Base-by-base conservation (phyloP, 2,113 vertebrate species). In the Clarias magur region DNA sequence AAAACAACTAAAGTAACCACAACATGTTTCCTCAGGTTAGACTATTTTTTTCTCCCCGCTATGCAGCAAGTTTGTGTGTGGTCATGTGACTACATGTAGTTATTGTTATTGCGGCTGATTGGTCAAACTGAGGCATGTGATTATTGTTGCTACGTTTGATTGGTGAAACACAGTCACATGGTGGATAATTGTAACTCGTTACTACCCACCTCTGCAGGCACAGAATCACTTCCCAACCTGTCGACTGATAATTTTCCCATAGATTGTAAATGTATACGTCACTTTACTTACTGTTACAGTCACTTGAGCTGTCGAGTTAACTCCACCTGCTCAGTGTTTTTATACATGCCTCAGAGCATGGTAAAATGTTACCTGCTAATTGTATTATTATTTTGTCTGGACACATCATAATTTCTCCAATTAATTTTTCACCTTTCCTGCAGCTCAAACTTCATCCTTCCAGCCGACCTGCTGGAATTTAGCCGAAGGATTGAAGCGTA, bases 401-500 rank as follows among this genome's bases (percentile, higher is more conserved):
- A 70, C 34, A 17, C 30, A 34, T 72, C 34, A 72, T 72, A 23
- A 68, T 30, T 70, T 73, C 34, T 73, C 17, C 34, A 73, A 0
- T 23, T 38, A 34, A 42, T 23, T 60, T 25, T 0, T 63, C 16
- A 25, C 34, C 7, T 85, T 62, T 80, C 82, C 16, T 70, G 86
- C 93, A 99, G 98, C 91, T 97, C 97, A 13, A 97, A 99, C 87
- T 98, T 97, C 88, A 98, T 98, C 86, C 96, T 96, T 86, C 95
- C 97, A 0, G 95, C 96, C 78, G 97, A 97, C 38, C 95, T 99
- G 70, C 93, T 97, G 88, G 94, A 95, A 88, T 98, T 99, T 27
- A 94, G 95, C 82, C 78, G 70, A 42, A 86, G 73, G 42, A 57
- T 88, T 42, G 94, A 93, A 91, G 86, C 48, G 4, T 90, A 93